Evolutionary conservation across 2,888 invertebrate species (phyloP).

Genomic region (Xylophagus ater): DNA sequence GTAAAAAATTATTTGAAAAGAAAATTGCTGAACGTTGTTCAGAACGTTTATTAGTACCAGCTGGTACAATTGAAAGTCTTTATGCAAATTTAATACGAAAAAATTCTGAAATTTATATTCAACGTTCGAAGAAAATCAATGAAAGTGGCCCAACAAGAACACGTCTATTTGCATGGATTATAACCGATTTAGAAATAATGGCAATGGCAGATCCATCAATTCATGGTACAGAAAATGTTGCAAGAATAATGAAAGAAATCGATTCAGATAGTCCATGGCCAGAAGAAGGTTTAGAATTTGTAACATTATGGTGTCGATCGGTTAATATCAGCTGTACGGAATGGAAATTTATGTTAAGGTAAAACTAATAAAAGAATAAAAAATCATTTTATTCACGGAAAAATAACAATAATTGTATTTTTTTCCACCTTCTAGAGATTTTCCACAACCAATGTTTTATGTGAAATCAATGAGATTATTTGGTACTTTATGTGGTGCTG

Average conservation of each 20-base stretch:
- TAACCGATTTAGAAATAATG: slow-evolving; percentile 52
- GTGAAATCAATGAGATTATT: slow-evolving; percentile 75
- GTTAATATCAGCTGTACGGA: slow-evolving; percentile 70
- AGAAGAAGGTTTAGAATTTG: slow-evolving; percentile 77
- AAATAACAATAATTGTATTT: background rate
- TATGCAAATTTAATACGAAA: slow-evolving; percentile 77
- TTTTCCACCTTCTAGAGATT: slow-evolving; percentile 52
- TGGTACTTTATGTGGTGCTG: slow-evolving; percentile 84
- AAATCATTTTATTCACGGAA: background rate
- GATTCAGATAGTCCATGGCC: slow-evolving; percentile 89
- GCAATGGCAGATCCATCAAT: slow-evolving; percentile 79
- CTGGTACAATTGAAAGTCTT: slow-evolving; percentile 79
- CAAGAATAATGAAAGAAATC: slow-evolving; percentile 62
- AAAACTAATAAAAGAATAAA: slow-evolving; percentile 2
- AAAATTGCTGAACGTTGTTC: slow-evolving; percentile 76
- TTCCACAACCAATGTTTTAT: slow-evolving; percentile 84
- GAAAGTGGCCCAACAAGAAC: slow-evolving; percentile 53
- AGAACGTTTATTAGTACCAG: slow-evolving; percentile 65
- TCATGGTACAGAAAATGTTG: slow-evolving; percentile 69
- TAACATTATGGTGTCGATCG: slow-evolving; percentile 85
- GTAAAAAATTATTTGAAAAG: slow-evolving; percentile 77
- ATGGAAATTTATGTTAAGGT: slow-evolving; percentile 72
- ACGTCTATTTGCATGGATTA: slow-evolving; percentile 75
- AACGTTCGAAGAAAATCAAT: slow-evolving; percentile 59
- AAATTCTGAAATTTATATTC: slow-evolving; percentile 93